Conservation (phyloP, 2,888 invertebrate genomes). For the Parasteatoda lunata region DNA sequence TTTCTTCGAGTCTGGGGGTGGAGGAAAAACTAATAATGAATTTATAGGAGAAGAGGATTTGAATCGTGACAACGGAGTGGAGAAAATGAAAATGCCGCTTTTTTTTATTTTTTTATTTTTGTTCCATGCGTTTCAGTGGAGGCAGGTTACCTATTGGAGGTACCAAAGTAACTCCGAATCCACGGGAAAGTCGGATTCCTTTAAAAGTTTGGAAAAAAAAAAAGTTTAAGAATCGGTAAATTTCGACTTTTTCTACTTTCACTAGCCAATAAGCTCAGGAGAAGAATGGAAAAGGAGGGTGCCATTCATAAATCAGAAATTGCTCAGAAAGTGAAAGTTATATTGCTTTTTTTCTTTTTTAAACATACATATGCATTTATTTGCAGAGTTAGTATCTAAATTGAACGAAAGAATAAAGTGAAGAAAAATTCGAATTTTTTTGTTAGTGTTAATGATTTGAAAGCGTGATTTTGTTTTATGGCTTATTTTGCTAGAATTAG, state of each 20-base stretch:
- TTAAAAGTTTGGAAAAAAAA: slow-evolving; percentile 51
- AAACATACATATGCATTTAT: too few species aligned
- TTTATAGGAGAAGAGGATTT: slow-evolving; percentile 64
- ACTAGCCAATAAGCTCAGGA: slow-evolving; percentile 41
- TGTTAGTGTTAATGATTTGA: too few species aligned
- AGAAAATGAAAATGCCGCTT: slow-evolving; percentile 63
- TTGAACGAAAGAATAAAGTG: too few species aligned
- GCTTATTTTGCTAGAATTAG: too few species aligned
- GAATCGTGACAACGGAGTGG: slow-evolving; percentile 52
- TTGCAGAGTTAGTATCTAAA: too few species aligned
- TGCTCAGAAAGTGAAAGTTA: too few species aligned
- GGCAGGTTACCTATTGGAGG: slow-evolving; percentile 28
- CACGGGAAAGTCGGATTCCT: slow-evolving; percentile 27
- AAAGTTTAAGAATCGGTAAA: slow-evolving; percentile 62
- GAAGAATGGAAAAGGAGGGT: slow-evolving; percentile 14
- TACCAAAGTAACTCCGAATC: slow-evolving; percentile 3
- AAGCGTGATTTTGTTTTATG: too few species aligned
- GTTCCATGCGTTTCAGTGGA: neutral
- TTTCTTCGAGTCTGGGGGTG: slow-evolving; percentile 9
- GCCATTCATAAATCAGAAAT: too few species aligned
- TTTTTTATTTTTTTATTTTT: neutral
- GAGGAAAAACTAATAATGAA: slow-evolving; percentile 68
- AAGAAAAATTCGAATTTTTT: too few species aligned
- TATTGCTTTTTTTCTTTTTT: too few species aligned
- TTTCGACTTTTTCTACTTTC: slow-evolving; percentile 35